These are phyloP conservation scores for Agonopterix arenella DNA, from an alignment of 2,888 invertebrate genomes.

Conservation along the genomic window DNA sequence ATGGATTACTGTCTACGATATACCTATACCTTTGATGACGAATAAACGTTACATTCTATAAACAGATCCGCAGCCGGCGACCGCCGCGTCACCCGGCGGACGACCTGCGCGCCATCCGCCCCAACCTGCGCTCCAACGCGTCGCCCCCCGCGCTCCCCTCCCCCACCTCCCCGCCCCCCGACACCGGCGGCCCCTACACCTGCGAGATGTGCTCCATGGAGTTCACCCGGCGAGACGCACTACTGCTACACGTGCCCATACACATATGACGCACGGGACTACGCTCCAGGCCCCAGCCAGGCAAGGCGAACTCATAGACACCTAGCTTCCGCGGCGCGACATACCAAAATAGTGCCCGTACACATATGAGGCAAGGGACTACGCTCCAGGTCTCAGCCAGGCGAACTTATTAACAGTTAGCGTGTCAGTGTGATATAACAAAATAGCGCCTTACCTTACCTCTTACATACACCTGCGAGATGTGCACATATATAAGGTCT, in stretches of 20 bases:
- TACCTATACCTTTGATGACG: not conserved
- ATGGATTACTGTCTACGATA: too few species aligned
- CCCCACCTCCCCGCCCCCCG: conserved; percentile 9
- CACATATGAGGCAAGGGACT: conserved; percentile 80
- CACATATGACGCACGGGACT: conserved; percentile 80
- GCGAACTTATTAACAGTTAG: conserved; percentile 1
- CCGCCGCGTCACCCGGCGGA: conserved; percentile 61
- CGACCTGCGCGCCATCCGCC: conserved; percentile 53
- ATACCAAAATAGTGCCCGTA: conserved; percentile 87
- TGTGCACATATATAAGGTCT: too few species aligned
- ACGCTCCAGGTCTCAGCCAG: conserved; percentile 4
- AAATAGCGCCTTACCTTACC: conserved; percentile 11
- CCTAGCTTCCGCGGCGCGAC: conserved; percentile 81
- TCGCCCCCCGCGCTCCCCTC: conserved; percentile 9
- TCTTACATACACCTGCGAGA: too few species aligned
- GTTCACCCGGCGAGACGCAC: conserved; percentile 84
- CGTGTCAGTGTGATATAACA: conserved; percentile 8
- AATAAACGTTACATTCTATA: not conserved
- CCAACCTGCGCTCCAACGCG: conserved; percentile 17
- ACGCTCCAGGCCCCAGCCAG: conserved; percentile 5
- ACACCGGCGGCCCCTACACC: conserved; percentile 78
- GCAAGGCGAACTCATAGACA: conserved; percentile 13
- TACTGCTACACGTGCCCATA: conserved; percentile 86
- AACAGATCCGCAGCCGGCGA: conserved; percentile 37
- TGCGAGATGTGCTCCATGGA: conserved; percentile 90